A percentile compares a stretch with the other conserved stretches of the same genome.
Conservation (phyloP, 2,113 vertebrate genomes). For the Phasianus colchicus region DNA sequence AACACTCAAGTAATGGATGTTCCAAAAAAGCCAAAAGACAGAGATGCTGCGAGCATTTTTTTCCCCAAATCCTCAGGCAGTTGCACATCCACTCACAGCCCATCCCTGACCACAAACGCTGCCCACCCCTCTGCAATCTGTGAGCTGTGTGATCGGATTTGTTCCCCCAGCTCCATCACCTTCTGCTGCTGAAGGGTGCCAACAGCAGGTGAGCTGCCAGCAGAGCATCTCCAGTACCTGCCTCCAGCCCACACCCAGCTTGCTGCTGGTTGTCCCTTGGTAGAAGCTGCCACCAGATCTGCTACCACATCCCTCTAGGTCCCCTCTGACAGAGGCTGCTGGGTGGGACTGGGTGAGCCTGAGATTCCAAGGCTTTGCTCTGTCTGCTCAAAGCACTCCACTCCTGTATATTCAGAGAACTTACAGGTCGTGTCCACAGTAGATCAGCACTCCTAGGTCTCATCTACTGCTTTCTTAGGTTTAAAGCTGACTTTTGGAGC, state of each 20-base stretch:
- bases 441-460: neutral
- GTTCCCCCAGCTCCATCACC: neutral
- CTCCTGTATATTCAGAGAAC: neutral
- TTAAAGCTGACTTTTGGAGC: constrained; percentile 2
- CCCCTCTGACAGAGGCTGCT: neutral
- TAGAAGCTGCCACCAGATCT: neutral
- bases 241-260: too few species aligned
- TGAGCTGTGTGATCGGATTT: neutral
- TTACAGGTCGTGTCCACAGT: neutral
- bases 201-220: too few species aligned
- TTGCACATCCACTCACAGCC: neutral
- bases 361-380: neutral
- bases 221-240: neutral
- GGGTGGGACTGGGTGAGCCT: neutral
- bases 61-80: neutral
- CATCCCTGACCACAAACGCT: neutral
- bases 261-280: neutral
- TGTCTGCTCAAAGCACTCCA: neutral
- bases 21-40: neutral
- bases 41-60: neutral
- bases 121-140: too few species aligned
- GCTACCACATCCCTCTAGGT: neutral
- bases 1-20: neutral
- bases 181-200: neutral
- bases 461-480: neutral